Conservation (phyloP, 2,113 vertebrate genomes). For the Chaetodon auriga region DNA sequence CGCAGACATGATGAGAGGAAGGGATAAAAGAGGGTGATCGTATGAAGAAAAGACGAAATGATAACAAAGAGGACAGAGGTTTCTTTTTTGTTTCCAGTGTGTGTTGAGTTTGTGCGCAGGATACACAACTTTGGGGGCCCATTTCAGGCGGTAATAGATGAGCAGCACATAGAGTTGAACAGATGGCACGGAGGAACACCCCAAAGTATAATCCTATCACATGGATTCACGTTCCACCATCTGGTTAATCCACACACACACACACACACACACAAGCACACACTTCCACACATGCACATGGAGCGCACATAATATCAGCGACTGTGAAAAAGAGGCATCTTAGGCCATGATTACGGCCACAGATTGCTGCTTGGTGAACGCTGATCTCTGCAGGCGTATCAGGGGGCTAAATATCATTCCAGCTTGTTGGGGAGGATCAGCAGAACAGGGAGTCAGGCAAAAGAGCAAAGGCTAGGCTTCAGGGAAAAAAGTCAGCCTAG, state of each 20-base stretch:
- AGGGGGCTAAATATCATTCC: slow-evolving; percentile 87
- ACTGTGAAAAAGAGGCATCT: slow-evolving; percentile 90
- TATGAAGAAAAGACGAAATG: slow-evolving; percentile 27
- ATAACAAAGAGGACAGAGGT: slow-evolving; percentile 7
- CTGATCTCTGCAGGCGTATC: slow-evolving; percentile 86
- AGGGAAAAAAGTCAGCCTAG: slow-evolving; percentile 80
- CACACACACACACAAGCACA: slow-evolving; percentile 62
- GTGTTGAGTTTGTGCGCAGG: slow-evolving; percentile 53
- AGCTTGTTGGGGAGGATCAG: slow-evolving; percentile 81
- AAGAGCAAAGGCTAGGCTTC: slow-evolving; percentile 83
- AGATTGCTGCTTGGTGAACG: slow-evolving; percentile 92
- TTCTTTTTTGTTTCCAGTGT: slow-evolving; percentile 39
- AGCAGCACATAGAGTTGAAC: slow-evolving; percentile 83
- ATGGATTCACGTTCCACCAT: slow-evolving; percentile 95
- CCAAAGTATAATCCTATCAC: slow-evolving; percentile 98
- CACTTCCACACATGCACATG: slow-evolving; percentile 59
- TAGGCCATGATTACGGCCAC: slow-evolving; percentile 92
- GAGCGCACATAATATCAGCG: slow-evolving; percentile 88
- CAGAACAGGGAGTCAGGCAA: slow-evolving; percentile 75
- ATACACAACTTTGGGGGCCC: slow-evolving; percentile 77
- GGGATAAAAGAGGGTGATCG: slow-evolving; percentile 20
- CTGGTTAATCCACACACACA: slow-evolving; percentile 90
- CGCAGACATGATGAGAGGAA: neutral
- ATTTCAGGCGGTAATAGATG: slow-evolving; percentile 79
- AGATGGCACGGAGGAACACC: slow-evolving; percentile 93